A percentile compares a stretch with the other conserved stretches of the same genome.
Conservation (phyloP, 2,113 vertebrate genomes). For the Illadopsis cleaveri region DNA sequence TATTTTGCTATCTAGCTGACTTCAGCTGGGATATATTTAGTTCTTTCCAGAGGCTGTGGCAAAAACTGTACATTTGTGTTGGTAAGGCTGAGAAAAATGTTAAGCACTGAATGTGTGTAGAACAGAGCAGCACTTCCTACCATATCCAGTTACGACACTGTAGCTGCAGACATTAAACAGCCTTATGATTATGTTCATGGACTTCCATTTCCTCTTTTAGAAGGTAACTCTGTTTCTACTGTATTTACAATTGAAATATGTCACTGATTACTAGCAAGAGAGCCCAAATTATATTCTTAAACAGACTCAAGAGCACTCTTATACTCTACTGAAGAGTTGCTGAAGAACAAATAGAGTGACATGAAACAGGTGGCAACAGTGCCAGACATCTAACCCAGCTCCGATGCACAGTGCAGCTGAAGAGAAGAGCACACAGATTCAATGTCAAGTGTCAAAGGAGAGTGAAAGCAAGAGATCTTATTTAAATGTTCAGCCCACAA, state of each 20-base stretch:
- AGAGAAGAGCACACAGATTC: neutral
- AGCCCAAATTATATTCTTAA: neutral
- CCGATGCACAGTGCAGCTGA: neutral
- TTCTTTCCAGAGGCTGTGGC: neutral
- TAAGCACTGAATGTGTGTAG: neutral
- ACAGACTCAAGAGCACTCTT: neutral
- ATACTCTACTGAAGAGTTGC: neutral
- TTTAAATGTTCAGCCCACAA: neutral
- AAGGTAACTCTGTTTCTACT: neutral
- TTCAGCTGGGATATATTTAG: neutral
- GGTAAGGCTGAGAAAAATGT: neutral
- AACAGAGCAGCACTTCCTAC: neutral
- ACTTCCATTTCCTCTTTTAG: neutral
- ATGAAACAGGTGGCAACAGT: neutral
- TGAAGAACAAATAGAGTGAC: neutral
- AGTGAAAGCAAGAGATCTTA: neutral
- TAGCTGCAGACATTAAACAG: neutral
- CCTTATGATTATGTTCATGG: neutral
- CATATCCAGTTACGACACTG: neutral
- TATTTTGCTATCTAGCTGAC: neutral
- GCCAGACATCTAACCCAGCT: neutral
- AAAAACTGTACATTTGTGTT: neutral
- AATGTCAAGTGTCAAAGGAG: neutral
- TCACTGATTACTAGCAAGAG: neutral
- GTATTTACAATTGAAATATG: neutral